A percentile compares a stretch with the other conserved stretches of the same genome.
These are phyloP conservation scores for Drosophila teissieri DNA, from an alignment of 1,140 invertebrate species.

Conservation along the genomic window DNA sequence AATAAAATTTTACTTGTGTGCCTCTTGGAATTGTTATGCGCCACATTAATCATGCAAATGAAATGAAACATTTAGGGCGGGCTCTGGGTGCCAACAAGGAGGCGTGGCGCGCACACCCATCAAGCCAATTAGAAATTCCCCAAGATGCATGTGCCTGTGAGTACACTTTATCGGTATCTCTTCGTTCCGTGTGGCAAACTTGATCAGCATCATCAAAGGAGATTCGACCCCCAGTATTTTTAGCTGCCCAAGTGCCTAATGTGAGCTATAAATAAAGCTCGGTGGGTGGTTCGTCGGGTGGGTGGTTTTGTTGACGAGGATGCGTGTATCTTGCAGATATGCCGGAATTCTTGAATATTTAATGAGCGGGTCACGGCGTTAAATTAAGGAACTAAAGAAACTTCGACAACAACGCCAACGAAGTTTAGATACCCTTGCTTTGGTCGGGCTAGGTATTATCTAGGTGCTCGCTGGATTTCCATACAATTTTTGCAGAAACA, in stretches of 20 bases:
- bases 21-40: constrained; percentile 2
- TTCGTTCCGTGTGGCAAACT: constrained; percentile 31
- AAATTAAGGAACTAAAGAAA: constrained; percentile 25
- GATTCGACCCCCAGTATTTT: constrained; percentile 42
- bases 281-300: constrained; percentile 19
- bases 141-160: constrained; percentile 30
- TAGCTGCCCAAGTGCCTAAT: constrained; percentile 48
- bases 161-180: constrained; percentile 35
- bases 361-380: constrained; percentile 41
- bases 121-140: constrained; percentile 60
- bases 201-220: constrained; percentile 51
- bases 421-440: constrained; percentile 1
- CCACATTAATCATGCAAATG: constrained; percentile 38
- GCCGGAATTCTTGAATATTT: constrained; percentile 49
- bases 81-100: no score
- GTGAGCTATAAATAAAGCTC: constrained; percentile 47
- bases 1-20: constrained; percentile 4
- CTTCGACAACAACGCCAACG: background rate
- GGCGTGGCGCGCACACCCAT: constrained; percentile 10
- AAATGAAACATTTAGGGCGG: constrained; percentile 18
- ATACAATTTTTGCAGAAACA: constrained; percentile 12
- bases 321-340: constrained; percentile 37
- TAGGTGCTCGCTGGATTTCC: background rate
- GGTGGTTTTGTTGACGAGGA: constrained; percentile 1
- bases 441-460: background rate